A percentile compares a stretch with the other conserved stretches of the same genome.
These are phyloP conservation scores for Lepetodrilus schrolli DNA, from an alignment of 2,888 invertebrate genomes.

Conservation along the genomic window DNA sequence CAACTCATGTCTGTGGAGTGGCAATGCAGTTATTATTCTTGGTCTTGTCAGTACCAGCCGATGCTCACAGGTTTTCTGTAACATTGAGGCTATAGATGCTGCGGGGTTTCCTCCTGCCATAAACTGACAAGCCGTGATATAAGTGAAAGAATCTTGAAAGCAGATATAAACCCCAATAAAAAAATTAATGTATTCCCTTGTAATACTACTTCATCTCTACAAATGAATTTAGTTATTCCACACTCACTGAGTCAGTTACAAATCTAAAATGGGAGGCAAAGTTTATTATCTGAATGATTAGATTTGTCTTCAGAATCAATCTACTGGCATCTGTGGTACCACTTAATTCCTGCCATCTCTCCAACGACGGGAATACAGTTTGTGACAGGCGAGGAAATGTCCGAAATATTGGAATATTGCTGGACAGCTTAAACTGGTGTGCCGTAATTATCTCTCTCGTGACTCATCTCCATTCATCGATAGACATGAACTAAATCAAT, in stretches of 20 bases:
- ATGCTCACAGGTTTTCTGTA: no score
- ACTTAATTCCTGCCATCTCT: no score
- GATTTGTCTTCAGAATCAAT: not conserved
- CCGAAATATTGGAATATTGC: slow-evolving; percentile 11
- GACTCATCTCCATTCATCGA: slow-evolving; percentile 20
- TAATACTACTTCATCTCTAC: not conserved
- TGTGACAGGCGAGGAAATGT: not conserved
- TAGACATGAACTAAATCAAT: slow-evolving; percentile 7
- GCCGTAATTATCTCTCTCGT: slow-evolving; percentile 2
- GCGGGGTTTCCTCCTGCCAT: no score
- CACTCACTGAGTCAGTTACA: no score
- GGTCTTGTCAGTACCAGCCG: no score
- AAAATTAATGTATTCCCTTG: not conserved
- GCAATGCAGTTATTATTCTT: no score
- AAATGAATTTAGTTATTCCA: not conserved
- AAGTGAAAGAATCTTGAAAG: no score
- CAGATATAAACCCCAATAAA: no score
- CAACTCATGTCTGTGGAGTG: no score
- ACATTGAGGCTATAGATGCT: no score
- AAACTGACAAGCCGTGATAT: no score
- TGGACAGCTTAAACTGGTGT: not conserved
- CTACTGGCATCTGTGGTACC: not conserved
- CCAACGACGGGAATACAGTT: no score
- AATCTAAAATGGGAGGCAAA: not conserved
- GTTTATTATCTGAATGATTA: not conserved